Evolutionary conservation across 2,113 vertebrate species (phyloP).

Genomic region (Micromys minutus): DNA sequence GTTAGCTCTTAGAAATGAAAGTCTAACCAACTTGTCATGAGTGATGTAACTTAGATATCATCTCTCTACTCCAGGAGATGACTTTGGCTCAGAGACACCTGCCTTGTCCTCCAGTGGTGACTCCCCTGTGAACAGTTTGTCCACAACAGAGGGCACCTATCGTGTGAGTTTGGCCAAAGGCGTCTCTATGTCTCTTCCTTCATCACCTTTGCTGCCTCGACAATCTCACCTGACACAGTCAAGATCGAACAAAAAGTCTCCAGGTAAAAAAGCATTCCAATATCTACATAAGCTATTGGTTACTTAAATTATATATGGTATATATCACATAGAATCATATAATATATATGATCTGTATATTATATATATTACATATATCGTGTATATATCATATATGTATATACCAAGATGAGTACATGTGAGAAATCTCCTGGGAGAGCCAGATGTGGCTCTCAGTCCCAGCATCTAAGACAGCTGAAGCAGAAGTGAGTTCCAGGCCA

Average conservation of each 20-base stretch:
- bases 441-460: no score
- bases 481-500: background rate
- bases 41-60: background rate
- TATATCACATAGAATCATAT: no score
- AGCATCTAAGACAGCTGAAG: background rate
- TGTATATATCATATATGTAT: no score
- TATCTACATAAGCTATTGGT: background rate
- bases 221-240: constrained; percentile 93
- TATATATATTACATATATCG: no score
- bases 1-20: background rate
- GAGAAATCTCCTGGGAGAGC: constrained; percentile 21
- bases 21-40: background rate
- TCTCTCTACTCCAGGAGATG: constrained; percentile 84
- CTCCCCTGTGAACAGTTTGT: constrained; percentile 77
- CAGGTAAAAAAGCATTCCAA: constrained; percentile 88
- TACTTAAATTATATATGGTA: background rate
- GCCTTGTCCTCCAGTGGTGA: constrained; percentile 82
- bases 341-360: no score
- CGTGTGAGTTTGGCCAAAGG: constrained; percentile 91
- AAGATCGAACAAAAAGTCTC: constrained; percentile 93
- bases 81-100: constrained; percentile 86
- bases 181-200: constrained; percentile 96
- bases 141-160: constrained; percentile 86
- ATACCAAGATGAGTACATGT: background rate
- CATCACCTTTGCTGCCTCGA: constrained; percentile 96